Evolutionary conservation across 2,797 vertebrate genomes (phyloP).

Genomic region (Macropodus opercularis): DNA sequence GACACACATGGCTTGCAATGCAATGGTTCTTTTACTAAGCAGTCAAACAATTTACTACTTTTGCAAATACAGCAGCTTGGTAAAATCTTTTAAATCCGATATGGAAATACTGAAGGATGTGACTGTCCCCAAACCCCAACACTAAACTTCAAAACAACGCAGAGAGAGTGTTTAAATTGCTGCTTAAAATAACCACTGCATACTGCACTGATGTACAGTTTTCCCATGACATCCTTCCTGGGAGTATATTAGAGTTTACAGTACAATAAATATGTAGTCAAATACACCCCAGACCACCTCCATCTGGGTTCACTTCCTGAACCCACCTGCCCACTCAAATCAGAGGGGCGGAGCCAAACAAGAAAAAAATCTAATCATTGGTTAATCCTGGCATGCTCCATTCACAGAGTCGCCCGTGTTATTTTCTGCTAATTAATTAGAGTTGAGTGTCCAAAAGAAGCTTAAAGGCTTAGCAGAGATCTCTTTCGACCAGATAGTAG

Average conservation of each 20-base stretch:
- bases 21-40: not conserved
- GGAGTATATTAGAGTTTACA: too few relatives aligned
- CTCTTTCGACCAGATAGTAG: conserved; percentile 28
- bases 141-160: not conserved
- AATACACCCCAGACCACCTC: too few relatives aligned
- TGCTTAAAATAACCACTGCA: too few relatives aligned
- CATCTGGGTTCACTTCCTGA: too few relatives aligned
- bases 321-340: not conserved
- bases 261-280: too few relatives aligned
- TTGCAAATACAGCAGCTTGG: not conserved
- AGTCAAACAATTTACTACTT: not conserved
- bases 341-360: not conserved
- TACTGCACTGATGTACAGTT: too few relatives aligned
- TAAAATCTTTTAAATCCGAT: not conserved
- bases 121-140: not conserved
- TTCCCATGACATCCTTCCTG: too few relatives aligned
- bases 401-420: conserved; percentile 29
- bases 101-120: not conserved
- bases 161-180: not conserved
- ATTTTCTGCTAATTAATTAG: conserved; percentile 56
- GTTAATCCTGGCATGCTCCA: conserved; percentile 23
- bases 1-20: not conserved
- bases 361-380: not conserved
- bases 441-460: conserved; percentile 51
- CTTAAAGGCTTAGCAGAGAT: conserved; percentile 61